Evolutionary conservation across 2,888 invertebrate species (phyloP).

Genomic region (Dascillus cervinus): DNA sequence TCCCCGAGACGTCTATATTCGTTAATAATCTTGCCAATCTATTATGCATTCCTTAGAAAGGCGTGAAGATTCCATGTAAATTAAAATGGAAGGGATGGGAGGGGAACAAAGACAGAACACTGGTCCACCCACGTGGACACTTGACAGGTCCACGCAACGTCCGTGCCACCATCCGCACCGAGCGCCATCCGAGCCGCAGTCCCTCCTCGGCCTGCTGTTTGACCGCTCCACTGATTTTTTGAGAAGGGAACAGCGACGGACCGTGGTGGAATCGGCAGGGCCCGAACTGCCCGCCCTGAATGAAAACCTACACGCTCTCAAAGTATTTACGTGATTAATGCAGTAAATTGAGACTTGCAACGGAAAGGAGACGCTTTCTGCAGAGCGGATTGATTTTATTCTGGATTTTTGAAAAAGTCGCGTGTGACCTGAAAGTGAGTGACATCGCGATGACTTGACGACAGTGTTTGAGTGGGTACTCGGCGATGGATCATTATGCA

Average conservation of each 20-base stretch:
- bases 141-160: constrained; percentile 39
- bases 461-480: too few species aligned
- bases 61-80: constrained; percentile 31
- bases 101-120: constrained; percentile 29
- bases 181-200: too few species aligned
- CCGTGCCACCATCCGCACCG: constrained; percentile 34
- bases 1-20: constrained; percentile 3
- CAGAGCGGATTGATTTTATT: constrained; percentile 8
- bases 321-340: constrained; percentile 45
- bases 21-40: constrained; percentile 18
- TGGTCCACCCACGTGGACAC: constrained; percentile 42
- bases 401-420: constrained; percentile 5
- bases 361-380: constrained; percentile 34
- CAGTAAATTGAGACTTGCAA: constrained; percentile 43
- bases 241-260: constrained; percentile 6
- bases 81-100: constrained; percentile 14
- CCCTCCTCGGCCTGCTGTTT: too few species aligned
- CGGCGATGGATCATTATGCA: too few species aligned
- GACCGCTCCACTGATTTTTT: constrained; percentile 24
- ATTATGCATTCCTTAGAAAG: constrained; percentile 29
- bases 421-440: constrained; percentile 6
- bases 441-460: constrained; percentile 6
- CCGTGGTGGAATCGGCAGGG: constrained; percentile 21
- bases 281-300: constrained; percentile 39
- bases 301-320: constrained; percentile 44